Evolutionary conservation across 2,113 vertebrate species (phyloP), one percentile per base, ranked within the genome.

Genomic region (Bubo scandiacus): DNA sequence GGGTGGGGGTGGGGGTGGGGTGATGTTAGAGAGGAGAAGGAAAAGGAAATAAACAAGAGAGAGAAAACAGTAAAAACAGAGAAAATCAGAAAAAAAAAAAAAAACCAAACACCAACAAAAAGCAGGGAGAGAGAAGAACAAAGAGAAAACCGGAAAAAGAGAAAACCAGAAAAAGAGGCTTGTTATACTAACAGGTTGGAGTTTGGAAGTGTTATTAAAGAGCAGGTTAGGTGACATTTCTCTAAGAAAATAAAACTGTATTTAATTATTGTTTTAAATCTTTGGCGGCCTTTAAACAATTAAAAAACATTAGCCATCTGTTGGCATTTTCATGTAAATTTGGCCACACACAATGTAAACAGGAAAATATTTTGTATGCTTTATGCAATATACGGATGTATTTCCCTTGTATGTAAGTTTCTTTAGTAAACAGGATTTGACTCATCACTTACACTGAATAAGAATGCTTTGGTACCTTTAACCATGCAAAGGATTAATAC

Each of bases 71-170:
- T 5, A 5, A 26, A 2, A 11, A 10, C 2, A 19, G 2, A 15
- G 1, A 3, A 5, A 5, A 6, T 8, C 2, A 8, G 0, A 6
- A 9, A 20, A 4, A 1, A 3, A 15, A 3, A 15, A 18, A 3
- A 2, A 21, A 12, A 26, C 4, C 26, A 2, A 20, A 2, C 10
- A 38, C 38, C 38, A 38, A 38, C 10, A 26, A 15, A 19, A 13
- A 21, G 16, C 2, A 1, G 10, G 12, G 17, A 19, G 12, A 2
- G 14, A 2, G 16, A n/a, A 5, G 8, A 5, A 5, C 21, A 21
- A 26, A 27, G 16, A 16, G 14, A 27, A 10, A 22, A 52, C 5
- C 8, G 27, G 4, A 2, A 18, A 15, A 52, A 40, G 12, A 2
- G 4, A 58, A 47, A 20, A 47, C 5, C 21, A 30, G 27, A 11